phyloP scores from a whole-genome alignment of 2,797 vertebrate species.

The Rhinogobio ventralis region DNA sequence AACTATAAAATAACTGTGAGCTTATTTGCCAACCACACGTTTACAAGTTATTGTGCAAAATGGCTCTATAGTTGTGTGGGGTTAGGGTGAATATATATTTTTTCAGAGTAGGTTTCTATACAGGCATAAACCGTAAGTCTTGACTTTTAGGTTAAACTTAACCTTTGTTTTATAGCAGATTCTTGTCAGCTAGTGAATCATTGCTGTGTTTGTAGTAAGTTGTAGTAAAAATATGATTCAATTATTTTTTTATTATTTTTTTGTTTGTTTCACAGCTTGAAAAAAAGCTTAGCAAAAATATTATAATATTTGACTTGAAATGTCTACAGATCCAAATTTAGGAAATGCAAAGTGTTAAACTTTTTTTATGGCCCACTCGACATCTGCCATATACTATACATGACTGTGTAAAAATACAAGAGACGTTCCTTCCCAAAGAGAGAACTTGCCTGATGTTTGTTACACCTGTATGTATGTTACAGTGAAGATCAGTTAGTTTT shows the following conservation, averaged over 20 bases:
- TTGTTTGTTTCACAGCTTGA: neutral
- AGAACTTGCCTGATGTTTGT: constrained; percentile 1
- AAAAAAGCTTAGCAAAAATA: constrained; percentile 4
- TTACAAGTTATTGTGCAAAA: neutral
- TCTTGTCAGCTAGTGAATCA: neutral
- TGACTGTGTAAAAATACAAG: constrained; percentile 16
- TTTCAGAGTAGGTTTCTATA: neutral
- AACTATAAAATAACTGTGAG: neutral
- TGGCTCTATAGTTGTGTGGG: neutral
- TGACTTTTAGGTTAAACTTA: neutral
- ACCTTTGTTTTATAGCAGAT: neutral
- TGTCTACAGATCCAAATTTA: constrained; percentile 39
- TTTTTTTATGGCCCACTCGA: constrained; percentile 7
- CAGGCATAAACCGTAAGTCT: neutral
- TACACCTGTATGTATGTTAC: constrained; percentile 28
- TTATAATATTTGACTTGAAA: neutral
- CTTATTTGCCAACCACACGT: neutral
- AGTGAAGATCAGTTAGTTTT: constrained; percentile 14
- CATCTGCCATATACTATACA: constrained; percentile 3
- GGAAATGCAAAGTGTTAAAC: neutral
- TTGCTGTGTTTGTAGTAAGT: neutral
- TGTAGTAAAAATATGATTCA: neutral
- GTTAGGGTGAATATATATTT: neutral
- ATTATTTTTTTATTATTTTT: neutral
- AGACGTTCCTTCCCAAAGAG: neutral